phyloP scores from a whole-genome alignment of 2,113 vertebrate genomes.

The Catharus minimus region DNA sequence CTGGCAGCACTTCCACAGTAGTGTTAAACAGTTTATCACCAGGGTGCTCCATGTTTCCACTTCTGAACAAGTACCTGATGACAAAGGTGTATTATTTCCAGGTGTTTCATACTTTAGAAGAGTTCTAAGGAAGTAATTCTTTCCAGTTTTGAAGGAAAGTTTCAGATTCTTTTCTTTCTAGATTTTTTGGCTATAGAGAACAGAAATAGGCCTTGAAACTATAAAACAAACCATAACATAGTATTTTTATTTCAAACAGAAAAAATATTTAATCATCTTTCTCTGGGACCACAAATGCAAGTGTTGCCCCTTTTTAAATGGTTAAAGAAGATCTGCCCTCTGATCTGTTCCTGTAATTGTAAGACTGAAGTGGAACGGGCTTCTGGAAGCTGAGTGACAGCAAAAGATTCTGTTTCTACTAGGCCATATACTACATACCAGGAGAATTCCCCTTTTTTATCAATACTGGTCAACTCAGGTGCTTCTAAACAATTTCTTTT shows the following conservation, averaged over 20 bases:
- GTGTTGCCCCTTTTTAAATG: neutral
- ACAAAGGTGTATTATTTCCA: neutral
- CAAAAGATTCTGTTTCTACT: neutral
- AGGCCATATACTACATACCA: neutral
- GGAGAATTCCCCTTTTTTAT: neutral
- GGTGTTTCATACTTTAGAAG: neutral
- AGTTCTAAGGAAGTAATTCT: neutral
- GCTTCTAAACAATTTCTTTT: neutral
- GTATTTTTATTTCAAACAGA: neutral
- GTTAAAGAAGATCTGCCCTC: neutral
- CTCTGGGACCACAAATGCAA: neutral
- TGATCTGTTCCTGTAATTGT: neutral
- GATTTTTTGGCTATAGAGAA: neutral
- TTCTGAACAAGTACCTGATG: constrained; percentile 81
- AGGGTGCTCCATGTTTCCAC: constrained; percentile 79
- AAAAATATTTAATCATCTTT: neutral
- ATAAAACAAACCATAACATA: neutral
- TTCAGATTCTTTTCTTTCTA: neutral
- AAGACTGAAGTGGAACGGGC: neutral
- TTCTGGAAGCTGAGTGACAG: neutral
- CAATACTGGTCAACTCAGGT: neutral
- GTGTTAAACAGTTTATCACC: constrained; percentile 82
- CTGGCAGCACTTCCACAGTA: constrained; percentile 81
- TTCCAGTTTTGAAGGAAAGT: neutral
- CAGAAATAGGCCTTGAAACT: neutral